Base-by-base conservation (phyloP, 2,113 vertebrate genomes). In the Melanerpes formicivorus region DNA sequence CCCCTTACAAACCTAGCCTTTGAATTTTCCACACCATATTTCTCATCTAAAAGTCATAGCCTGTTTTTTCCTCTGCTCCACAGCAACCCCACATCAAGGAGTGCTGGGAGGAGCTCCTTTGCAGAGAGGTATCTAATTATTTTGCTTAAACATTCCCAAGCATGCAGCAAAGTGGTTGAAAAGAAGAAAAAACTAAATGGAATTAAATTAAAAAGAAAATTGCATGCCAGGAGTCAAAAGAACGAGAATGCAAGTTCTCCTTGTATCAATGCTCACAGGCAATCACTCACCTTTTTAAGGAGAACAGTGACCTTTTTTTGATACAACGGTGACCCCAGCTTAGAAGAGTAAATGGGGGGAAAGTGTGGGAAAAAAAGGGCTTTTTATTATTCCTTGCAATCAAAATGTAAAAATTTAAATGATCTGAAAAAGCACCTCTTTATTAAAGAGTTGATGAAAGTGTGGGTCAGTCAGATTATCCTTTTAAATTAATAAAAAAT, bases 401-500 rank as follows among this genome's bases (percentile, higher is more conserved):
- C 72, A 96, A 95, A 96, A 87, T 72, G 64, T 80, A 95, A 97
- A 95, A 94, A 70, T 95, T 92, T 80, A 96, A 80, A 96, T 94
- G 1, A 95, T 88, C 59, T 95, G 76, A 84, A 93, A 96, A 88
- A 90, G 91, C 26, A 88, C 84, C 64, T 96, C 85, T 95, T 95
- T 96, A 95, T 88, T 95, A 95, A 92, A 96, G 91, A 97, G 96
- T 93, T 95, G 95, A 97, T 96, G 83, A 96, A 97, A 97, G 80
- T 87, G 19, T 62, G 96, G 95, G 95, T 97, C 96, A 97, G 65
- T 96, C 94, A 74, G 95, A 97, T 95, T 97, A 97, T 96, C 92
- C 90, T 95, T 96, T 97, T 95, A 97, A 97, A 97, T 97, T 96
- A 97, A 97, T 97, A 95, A 96, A 96, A 94, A 97, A 97, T 9